Evolutionary conservation across 2,888 invertebrate species (phyloP), one percentile per base, ranked within the genome.

Genomic region (Hemithea aestivaria): DNA sequence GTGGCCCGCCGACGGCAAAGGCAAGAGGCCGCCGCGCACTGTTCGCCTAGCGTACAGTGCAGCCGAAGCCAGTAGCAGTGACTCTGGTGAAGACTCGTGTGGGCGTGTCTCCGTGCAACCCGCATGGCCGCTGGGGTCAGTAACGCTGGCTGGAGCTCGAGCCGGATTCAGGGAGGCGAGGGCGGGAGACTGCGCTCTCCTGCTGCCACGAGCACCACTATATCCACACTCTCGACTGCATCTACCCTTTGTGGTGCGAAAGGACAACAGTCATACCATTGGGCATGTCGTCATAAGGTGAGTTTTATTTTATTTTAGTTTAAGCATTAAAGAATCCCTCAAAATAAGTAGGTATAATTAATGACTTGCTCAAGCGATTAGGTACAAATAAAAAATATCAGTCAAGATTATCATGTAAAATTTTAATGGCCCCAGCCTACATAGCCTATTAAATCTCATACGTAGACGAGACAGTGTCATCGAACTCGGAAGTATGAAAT

Each of bases 181-280:
- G 44, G 91, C 96, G 28, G 95, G 96, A 44, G 92, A 94, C 40
- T 89, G 97, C 11, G 93, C 95, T 1, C 91, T 98, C 52, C 85
- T 97, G 39, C 89, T 97, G 35, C 97, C 98, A 0, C 93, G 96
- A 64, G 94, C 94, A 32, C 94, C 96, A 0, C 88, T 97, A 8
- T 96, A 96, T 78, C 97, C 97, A 2, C 92, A 95, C 66, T 95
- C 96, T 20, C 92, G 94, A 62, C 89, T 98, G 57, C 96, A 97
- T 77, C 91, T 97, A 11, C 97, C 97, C 1, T 96, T 96, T 20
- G 96, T 96, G 63, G 89, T 98, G 40, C 91, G 92, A 48, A 90
- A 93, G 38, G 91, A 91, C 58, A 87, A 90, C 10, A 90, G 90
- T 53, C 84, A 90, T 53, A 87, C 91, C 28, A 90, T 95, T 48